Evolutionary conservation across 1,140 invertebrate species (phyloP).

Genomic region (Bombus pascuorum): DNA sequence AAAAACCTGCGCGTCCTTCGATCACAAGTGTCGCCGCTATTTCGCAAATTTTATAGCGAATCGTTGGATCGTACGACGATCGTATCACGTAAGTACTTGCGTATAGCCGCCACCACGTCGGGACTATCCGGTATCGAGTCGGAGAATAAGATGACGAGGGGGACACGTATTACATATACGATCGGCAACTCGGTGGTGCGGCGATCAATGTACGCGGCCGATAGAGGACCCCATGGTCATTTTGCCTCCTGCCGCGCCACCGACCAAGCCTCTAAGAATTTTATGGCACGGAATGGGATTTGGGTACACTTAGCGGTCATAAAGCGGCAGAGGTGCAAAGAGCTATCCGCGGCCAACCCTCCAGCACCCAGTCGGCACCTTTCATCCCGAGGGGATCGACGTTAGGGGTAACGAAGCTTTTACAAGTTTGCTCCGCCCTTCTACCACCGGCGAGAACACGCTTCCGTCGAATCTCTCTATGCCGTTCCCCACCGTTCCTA

Average conservation of each 20-base stretch:
- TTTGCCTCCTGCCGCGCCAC: slow-evolving; percentile 54
- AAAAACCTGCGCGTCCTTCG: not conserved
- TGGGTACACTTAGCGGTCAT: slow-evolving; percentile 78
- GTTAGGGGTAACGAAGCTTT: slow-evolving; percentile 69
- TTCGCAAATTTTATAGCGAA: not conserved
- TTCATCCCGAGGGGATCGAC: slow-evolving; percentile 72
- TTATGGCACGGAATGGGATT: slow-evolving; percentile 77
- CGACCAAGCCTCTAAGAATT: slow-evolving; percentile 63
- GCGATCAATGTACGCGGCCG: not conserved
- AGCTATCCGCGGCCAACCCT: slow-evolving; percentile 69
- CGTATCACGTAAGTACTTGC: not conserved
- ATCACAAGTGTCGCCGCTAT: not conserved
- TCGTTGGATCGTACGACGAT: not conserved
- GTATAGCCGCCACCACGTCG: not conserved
- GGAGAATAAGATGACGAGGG: not conserved
- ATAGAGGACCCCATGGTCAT: slow-evolving; percentile 14
- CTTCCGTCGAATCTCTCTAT: slow-evolving; percentile 50
- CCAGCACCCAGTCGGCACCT: slow-evolving; percentile 68
- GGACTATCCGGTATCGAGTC: not conserved
- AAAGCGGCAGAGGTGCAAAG: slow-evolving; percentile 79
- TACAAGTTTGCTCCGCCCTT: slow-evolving; percentile 52
- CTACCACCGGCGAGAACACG: slow-evolving; percentile 50
- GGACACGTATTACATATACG: not conserved
- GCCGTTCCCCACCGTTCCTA: no score
- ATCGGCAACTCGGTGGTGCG: not conserved